Conservation (phyloP, 2,888 invertebrate genomes). For the Troilus luridus region DNA sequence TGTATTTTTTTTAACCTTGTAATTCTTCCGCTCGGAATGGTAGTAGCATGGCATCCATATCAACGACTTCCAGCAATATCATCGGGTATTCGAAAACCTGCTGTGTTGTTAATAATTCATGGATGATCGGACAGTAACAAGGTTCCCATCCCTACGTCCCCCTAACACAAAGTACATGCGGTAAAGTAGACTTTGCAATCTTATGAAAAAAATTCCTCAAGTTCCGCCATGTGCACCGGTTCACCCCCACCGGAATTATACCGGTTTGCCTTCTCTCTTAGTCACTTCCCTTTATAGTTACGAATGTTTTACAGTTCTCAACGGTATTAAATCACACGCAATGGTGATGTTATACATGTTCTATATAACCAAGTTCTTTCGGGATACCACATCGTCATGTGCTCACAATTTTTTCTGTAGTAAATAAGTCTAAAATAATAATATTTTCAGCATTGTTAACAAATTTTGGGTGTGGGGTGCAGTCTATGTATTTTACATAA, state of each 20-base stretch:
- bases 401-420: no score
- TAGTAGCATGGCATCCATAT: background rate
- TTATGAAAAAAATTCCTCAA: background rate
- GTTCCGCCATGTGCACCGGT: background rate
- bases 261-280: background rate
- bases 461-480: no score
- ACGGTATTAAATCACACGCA: no score
- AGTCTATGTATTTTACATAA: no score
- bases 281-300: background rate
- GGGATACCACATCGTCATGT: no score
- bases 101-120: slow-evolving; percentile 24
- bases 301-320: no score
- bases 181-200: background rate
- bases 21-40: background rate
- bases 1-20: background rate
- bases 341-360: no score
- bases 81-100: background rate
- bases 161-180: background rate
- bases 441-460: no score
- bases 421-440: no score
- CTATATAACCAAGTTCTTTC: no score
- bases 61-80: background rate
- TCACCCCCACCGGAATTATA: background rate
- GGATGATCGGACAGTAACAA: background rate
- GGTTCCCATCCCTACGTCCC: background rate